Evolutionary conservation across 2,113 vertebrate genomes (phyloP).

Genomic region (Cichladusa arquata): DNA sequence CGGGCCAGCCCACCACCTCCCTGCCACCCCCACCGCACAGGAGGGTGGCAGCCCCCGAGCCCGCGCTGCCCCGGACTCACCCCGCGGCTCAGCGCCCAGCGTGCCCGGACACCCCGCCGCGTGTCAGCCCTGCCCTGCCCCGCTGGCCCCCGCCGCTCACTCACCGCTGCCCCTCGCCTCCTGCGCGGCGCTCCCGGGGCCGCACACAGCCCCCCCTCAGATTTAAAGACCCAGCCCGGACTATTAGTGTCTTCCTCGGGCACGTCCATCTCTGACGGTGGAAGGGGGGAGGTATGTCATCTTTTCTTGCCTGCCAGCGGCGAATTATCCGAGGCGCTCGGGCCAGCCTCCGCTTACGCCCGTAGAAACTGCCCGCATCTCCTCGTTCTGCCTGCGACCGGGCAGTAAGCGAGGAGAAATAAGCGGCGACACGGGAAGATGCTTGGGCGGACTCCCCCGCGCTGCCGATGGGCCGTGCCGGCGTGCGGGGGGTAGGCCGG

Average conservation of each 20-base stretch:
- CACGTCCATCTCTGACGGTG: not conserved
- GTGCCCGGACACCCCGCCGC: not conserved
- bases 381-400: not conserved
- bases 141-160: not conserved
- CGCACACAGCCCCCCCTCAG: not conserved
- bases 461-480: not conserved
- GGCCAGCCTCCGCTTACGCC: not conserved
- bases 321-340: not conserved
- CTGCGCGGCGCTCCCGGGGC: rapidly evolving
- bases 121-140: not conserved
- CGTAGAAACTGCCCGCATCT: rapidly evolving
- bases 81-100: not conserved
- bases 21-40: not conserved
- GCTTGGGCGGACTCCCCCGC: not conserved
- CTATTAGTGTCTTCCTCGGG: not conserved
- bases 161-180: not conserved
- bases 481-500: not conserved
- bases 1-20: not conserved
- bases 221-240: not conserved
- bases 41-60: not conserved
- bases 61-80: not conserved
- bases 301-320: not conserved
- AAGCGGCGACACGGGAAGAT: rapidly evolving
- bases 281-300: rapidly evolving
- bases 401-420: not conserved